Evolutionary conservation across 2,113 vertebrate species (phyloP), one percentile per base, ranked within the genome.

Genomic region (Vimba vimba): DNA sequence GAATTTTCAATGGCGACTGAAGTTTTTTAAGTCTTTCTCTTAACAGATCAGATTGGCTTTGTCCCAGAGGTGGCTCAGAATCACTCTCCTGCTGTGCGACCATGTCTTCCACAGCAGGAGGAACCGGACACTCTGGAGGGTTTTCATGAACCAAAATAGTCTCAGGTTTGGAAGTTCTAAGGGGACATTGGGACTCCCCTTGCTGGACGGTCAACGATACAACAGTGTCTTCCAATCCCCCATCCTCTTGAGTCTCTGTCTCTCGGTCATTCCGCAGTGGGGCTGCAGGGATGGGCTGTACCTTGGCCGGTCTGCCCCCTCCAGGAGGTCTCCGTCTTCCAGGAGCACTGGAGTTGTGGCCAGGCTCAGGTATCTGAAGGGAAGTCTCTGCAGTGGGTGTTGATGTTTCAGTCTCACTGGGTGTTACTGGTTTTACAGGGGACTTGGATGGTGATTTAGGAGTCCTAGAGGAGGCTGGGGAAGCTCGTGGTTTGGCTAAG

Each of bases 401-500:
- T 1, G 86, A 79, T 6, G 81, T 62, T 86, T 89, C 74, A 74
- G 81, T 12, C 8, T 86, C 71, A 79, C 10, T 62, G 82, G 17
- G 68, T 86, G 89, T 55, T 73, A 13, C 87, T 4, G 84, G n/a
- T 88, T 91, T 94, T 60, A 87, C 79, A 0, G 93, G 91, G 68
- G 81, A 89, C 86, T 94, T 97, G 59, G 88, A 83, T 0, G 93
- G 91, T 73, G 82, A 89, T 86, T 95, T 96, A 52, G 89, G 85
- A 7, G 85, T 88, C 74, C 92, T 91, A 57, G 88, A 64, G 39
- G 91, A 86, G 21, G 55, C n/a, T 30, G 94, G 91, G 1, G 91
- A 92, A 59, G 94, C 91, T 91, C 92, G 91, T 77, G 95, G 94
- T 89, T 94, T 96, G 83, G 88, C 91, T 68, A 94, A 83, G 91